phyloP scores from a whole-genome alignment of 2,888 invertebrate genomes.

The Listrodromus nycthemerus region DNA sequence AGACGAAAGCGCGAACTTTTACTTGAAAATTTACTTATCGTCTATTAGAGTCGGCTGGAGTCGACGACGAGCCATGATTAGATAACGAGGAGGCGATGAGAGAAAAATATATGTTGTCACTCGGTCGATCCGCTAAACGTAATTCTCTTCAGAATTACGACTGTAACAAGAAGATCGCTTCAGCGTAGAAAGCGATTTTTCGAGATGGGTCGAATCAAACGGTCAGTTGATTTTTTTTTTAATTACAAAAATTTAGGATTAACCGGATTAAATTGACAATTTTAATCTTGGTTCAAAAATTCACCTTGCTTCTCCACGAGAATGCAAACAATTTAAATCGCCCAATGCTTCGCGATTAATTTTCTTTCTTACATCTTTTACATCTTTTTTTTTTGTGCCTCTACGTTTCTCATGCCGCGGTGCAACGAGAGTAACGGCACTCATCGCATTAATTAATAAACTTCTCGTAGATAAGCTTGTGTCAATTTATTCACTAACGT shows the following conservation, averaged over 20 bases:
- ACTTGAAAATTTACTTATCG: conserved; percentile 4
- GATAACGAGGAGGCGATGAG: background rate
- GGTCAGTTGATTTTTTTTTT: background rate
- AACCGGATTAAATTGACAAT: background rate
- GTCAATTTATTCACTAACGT: conserved; percentile 19
- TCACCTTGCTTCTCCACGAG: too few species aligned
- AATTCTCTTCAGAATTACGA: background rate
- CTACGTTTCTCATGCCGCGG: background rate
- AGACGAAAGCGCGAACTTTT: conserved; percentile 4
- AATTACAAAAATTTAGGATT: too few species aligned
- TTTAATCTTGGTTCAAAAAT: background rate
- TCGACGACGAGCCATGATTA: background rate
- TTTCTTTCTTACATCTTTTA: background rate
- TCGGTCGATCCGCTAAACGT: background rate
- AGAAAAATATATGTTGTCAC: background rate
- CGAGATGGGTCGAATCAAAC: background rate
- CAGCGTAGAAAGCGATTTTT: background rate
- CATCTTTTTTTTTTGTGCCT: background rate
- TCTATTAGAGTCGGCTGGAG: background rate
- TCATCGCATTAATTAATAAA: background rate
- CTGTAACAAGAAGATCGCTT: background rate
- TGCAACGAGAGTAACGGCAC: background rate
- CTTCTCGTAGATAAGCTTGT: background rate
- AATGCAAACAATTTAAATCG: background rate
- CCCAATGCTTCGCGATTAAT: background rate